A percentile compares a stretch with the other conserved stretches of the same genome.
Conservation (phyloP, 2,888 invertebrate species). For the Drosophila emarginata region DNA sequence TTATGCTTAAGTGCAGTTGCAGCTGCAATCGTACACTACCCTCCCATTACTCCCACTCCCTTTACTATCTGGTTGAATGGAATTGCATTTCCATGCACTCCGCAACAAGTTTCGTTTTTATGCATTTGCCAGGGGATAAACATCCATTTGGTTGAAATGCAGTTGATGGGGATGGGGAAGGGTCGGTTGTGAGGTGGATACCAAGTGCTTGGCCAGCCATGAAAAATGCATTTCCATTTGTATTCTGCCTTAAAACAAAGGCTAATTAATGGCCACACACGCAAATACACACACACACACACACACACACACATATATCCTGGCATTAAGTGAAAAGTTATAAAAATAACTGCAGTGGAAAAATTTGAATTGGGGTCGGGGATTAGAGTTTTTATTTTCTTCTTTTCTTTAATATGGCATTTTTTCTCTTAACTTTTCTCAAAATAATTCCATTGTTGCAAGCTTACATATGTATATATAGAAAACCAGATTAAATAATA, state of each 20-base stretch:
- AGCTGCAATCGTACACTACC: slow-evolving; percentile 11
- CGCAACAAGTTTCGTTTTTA: slow-evolving; percentile 46
- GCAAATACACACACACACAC: not conserved
- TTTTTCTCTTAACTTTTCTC: not conserved
- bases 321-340: slow-evolving; percentile 6
- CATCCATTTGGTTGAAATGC: slow-evolving; percentile 27
- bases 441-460: not conserved
- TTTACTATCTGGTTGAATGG: slow-evolving; percentile 11
- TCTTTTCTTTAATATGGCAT: not conserved
- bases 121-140: slow-evolving; percentile 58
- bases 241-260: slow-evolving; percentile 46
- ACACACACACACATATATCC: not conserved
- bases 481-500: too few species aligned
- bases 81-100: slow-evolving; percentile 59
- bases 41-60: not conserved
- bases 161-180: not conserved
- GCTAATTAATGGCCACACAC: slow-evolving; percentile 60
- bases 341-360: slow-evolving; percentile 11
- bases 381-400: not conserved
- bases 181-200: not conserved
- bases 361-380: not conserved
- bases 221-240: slow-evolving; percentile 72
- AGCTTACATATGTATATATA: not conserved
- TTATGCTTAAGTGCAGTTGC: slow-evolving; percentile 56
- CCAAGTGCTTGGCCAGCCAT: slow-evolving; percentile 35